Base-by-base conservation (phyloP, 2,888 invertebrate species). In the Spisula subtruncata region DNA sequence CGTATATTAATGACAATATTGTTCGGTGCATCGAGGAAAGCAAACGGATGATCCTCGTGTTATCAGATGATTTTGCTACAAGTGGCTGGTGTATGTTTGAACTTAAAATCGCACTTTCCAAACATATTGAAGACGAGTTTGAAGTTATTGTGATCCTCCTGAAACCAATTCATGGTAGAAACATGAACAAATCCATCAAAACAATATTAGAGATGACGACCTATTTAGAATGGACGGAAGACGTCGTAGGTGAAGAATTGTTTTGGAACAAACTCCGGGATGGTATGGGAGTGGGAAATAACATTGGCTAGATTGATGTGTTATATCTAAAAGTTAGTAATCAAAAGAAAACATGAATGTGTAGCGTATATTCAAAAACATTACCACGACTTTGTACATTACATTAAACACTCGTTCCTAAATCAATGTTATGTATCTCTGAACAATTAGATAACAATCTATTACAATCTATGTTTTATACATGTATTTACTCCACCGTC, bases 61-160 rank as follows among this genome's bases (percentile, higher is more conserved):
- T 98, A n/a, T 98, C 98, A 0, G 97, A 97, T 75, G 97, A 97
- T 92, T 98, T 98, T 95, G 96, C 98, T 12, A 96, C 97, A 6
- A 98, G 98, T 92, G 98, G 98, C 91, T 98, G 98, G 98, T 98
- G 98, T 94, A 98, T 98, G 94, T 98, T 98, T 93, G 98, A 98
- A 96, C 97, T 98, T 97, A 98, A 98, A 93, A 95, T 98, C 79
- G 98, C 98, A 0, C 98, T 98, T 89, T 98, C 98, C 95, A 90
- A 94, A 29, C 87, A 96, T 0, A 91, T 96, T 14, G 95, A 96
- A 66, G 93, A 93, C n/a, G 86, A 94, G 46, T 97, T 98, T 97
- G 98, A 98, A 93, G 10, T 85, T 25, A 51, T 85, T n/a, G 48
- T 79, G 18, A 79, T 85, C 20, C 18, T 79, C 0, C 29, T 54